Base-by-base conservation (phyloP, 2,113 vertebrate species). In the Osmerus eperlanus region DNA sequence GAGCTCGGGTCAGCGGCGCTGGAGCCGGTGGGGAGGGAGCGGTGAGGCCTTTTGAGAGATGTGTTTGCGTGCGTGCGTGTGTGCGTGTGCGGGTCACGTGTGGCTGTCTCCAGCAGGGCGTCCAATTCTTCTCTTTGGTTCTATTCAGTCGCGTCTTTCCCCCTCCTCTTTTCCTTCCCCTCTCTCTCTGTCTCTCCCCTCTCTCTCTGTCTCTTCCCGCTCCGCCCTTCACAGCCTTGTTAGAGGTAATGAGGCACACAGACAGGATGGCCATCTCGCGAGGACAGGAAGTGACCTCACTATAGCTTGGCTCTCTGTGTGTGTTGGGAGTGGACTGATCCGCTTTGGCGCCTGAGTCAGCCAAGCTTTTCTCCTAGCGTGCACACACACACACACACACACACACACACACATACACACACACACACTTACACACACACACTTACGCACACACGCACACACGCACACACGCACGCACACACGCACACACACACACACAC, bases 1-100 rank as follows among this genome's bases (percentile, higher is more conserved):
- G 55, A 55, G 56, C 63, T 82, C 78, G 75, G 83, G 83, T 85
- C 84, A 79, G 81, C 80, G 51, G 76, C 83, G 80, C 82, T 82
- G 74, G 75, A 84, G 80, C 82, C 83, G 23, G 23, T 23, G 71
- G 78, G 47, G 19, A 18, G 81, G 86, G 86, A 85, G 88, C 77
- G 88, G 77, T 82, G 81, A 77, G 69, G 76, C 82, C 79, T 23
- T 86, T 41, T 78, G 73, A 51, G 55, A 68, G 62, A 55, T 72
- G 51, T 77, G 72, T 77, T 59, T 78, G 74, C 63, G 36, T 65
- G 36, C 23, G 23, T 23, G 23, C 2, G 81, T 67, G 51, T 55
- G 23, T 23, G n/a, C n/a, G 23, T 23, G 23, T 23, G 23, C 23
- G 23, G 1, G 23, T 23, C 23, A 23, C 23, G 1, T 23, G 23